These are phyloP conservation scores for Patiria pectinifera DNA, from an alignment of 53 echinoderm and acorn worm species.

Conservation along the genomic window DNA sequence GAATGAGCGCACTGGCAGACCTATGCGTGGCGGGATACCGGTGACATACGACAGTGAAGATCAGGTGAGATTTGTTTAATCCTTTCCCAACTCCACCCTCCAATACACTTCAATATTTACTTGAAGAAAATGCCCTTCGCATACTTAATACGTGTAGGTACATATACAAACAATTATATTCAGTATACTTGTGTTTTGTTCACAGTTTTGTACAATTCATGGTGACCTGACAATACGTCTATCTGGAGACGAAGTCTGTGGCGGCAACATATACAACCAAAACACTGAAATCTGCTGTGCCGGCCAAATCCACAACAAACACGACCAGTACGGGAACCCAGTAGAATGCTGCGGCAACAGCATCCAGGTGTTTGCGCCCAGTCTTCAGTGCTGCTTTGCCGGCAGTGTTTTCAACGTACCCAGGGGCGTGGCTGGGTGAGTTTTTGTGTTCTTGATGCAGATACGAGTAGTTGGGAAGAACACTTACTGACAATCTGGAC, in stretches of 20 bases:
- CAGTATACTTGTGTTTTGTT: not conserved
- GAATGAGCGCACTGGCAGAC: conserved; percentile 21
- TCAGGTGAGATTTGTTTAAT: conserved; percentile 50
- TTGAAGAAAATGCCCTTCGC: too few relatives aligned
- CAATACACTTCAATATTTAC: too few relatives aligned
- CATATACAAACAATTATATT: not conserved
- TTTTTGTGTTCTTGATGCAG: not conserved
- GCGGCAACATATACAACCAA: conserved; percentile 57
- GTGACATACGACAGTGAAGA: conserved; percentile 70
- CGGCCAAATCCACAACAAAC: conserved; percentile 49
- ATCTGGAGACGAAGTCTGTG: conserved; percentile 61
- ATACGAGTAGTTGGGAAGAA: not conserved
- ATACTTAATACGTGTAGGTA: not conserved
- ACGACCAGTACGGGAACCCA: conserved; percentile 65
- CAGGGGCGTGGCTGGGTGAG: conserved; percentile 58
- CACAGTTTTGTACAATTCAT: conserved; percentile 68
- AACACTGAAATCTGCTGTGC: conserved; percentile 76
- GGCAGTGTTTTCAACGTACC: conserved; percentile 75
- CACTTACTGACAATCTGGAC: not conserved
- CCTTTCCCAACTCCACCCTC: too few relatives aligned
- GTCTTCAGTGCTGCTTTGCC: conserved; percentile 74
- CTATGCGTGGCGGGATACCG: not conserved
- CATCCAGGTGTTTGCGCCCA: conserved; percentile 64
- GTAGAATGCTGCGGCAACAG: conserved; percentile 76
- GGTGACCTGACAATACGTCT: conserved; percentile 53